phyloP scores from a whole-genome alignment of 2,797 vertebrate genomes.

The Gambusia yucatana region DNA sequence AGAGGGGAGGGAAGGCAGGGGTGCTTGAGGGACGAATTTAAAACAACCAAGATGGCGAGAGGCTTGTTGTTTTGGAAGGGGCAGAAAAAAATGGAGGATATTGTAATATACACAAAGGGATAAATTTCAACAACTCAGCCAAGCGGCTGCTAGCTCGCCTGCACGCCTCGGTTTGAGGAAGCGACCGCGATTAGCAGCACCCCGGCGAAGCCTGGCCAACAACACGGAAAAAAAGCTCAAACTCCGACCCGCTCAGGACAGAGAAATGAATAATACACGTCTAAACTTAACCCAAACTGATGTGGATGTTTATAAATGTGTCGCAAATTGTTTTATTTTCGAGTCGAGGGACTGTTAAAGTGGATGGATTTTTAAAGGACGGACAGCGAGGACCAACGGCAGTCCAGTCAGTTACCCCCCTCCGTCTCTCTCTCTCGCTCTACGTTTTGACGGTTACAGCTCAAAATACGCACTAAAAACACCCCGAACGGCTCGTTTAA shows the following conservation, averaged over 20 bases:
- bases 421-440: background rate
- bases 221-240: constrained; percentile 30
- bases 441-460: constrained; percentile 15
- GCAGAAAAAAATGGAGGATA: constrained; percentile 99
- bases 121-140: constrained; percentile 93
- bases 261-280: constrained; percentile 42
- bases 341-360: constrained; percentile 66
- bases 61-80: constrained; percentile 98
- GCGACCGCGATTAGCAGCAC: constrained; percentile 81
- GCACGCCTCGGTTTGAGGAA: constrained; percentile 84
- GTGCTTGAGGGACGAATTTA: constrained; percentile 81
- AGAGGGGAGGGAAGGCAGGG: constrained; percentile 10
- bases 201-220: constrained; percentile 45
- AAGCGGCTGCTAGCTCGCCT: constrained; percentile 79
- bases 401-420: constrained; percentile 57
- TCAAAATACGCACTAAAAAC: constrained; percentile 21
- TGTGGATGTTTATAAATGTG: constrained; percentile 59
- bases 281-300: constrained; percentile 57
- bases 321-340: constrained; percentile 75
- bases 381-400: constrained; percentile 79
- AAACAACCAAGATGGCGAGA: constrained; percentile 99
- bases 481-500: background rate
- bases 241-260: constrained; percentile 44
- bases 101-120: constrained; percentile 99
- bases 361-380: constrained; percentile 70